phyloP scores from a whole-genome alignment of 1,140 invertebrate species.

The Pygmarrhopalites habei region DNA sequence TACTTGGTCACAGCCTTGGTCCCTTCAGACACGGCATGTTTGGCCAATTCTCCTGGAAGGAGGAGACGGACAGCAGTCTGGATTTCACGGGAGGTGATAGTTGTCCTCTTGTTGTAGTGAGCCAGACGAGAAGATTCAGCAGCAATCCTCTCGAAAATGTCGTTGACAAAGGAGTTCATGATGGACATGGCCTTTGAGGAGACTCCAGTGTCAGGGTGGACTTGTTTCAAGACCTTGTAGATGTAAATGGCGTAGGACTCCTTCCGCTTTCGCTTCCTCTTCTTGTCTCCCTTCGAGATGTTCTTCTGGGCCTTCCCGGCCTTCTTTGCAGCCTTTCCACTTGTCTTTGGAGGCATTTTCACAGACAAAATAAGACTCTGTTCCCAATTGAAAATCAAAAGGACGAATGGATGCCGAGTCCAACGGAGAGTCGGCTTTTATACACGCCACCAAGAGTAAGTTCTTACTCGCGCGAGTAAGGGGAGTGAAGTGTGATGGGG shows the following conservation, averaged over 20 bases:
- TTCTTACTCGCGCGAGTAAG: no score
- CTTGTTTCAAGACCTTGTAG: slow-evolving; percentile 64
- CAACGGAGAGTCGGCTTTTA: not conserved
- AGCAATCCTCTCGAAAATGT: slow-evolving; percentile 62
- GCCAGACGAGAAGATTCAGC: slow-evolving; percentile 59
- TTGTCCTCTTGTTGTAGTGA: slow-evolving; percentile 61
- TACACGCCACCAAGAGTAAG: not conserved
- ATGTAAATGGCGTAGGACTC: slow-evolving; percentile 63
- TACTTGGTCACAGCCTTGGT: slow-evolving; percentile 58
- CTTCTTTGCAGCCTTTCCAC: slow-evolving; percentile 42
- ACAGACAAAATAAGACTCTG: not conserved
- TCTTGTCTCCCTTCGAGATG: slow-evolving; percentile 42
- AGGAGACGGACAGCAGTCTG: slow-evolving; percentile 56
- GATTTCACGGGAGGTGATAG: slow-evolving; percentile 46
- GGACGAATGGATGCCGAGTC: not conserved
- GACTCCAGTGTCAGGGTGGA: slow-evolving; percentile 62
- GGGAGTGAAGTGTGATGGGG: not conserved
- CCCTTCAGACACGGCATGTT: slow-evolving; percentile 50
- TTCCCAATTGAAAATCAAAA: not conserved
- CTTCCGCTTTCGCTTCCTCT: slow-evolving; percentile 53
- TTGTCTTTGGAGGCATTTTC: slow-evolving; percentile 19
- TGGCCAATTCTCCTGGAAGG: slow-evolving; percentile 39
- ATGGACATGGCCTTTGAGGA: slow-evolving; percentile 56
- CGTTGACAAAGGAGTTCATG: slow-evolving; percentile 60
- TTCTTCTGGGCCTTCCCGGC: slow-evolving; percentile 42